Evolutionary conservation across 2,888 invertebrate species (phyloP).

Genomic region (Eupithecia subumbrata): DNA sequence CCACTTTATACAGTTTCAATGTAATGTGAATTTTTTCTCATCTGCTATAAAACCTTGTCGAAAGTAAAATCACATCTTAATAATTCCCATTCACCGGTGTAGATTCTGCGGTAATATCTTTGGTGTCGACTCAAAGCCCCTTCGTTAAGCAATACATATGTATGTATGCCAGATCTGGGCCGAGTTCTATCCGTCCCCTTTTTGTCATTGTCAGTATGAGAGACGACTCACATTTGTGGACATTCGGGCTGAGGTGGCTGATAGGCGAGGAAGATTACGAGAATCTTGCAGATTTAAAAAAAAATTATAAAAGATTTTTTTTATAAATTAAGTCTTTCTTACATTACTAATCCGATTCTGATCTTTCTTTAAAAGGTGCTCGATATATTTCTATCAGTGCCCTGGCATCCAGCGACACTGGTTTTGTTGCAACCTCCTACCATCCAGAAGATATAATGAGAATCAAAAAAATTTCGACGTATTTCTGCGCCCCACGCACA

Average conservation of each 20-base stretch:
- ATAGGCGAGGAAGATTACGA: conserved; percentile 25
- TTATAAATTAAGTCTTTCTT: too few species aligned
- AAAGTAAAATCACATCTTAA: conserved; percentile 1
- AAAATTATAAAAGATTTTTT: too few species aligned
- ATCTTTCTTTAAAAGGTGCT: too few species aligned
- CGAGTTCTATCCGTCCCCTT: conserved; percentile 45
- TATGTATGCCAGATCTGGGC: conserved; percentile 32
- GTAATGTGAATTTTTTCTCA: background rate
- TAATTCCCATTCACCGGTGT: background rate
- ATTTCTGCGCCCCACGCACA: too few species aligned
- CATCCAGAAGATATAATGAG: too few species aligned
- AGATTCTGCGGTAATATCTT: background rate
- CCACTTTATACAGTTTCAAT: background rate
- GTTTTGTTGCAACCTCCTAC: too few species aligned
- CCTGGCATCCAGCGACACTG: too few species aligned
- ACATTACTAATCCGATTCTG: too few species aligned
- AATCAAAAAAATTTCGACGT: too few species aligned
- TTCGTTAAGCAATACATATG: conserved; percentile 26
- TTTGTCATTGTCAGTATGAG: conserved; percentile 73
- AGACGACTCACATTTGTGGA: conserved; percentile 60
- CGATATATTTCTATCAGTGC: too few species aligned
- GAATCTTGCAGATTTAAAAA: background rate
- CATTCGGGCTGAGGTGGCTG: conserved; percentile 33
- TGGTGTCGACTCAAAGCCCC: background rate
- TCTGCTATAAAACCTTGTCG: background rate